Evolutionary conservation across 1,140 invertebrate genomes (phyloP), one percentile per base, ranked within the genome.

Genomic region (Dinothrombium tinctorium): DNA sequence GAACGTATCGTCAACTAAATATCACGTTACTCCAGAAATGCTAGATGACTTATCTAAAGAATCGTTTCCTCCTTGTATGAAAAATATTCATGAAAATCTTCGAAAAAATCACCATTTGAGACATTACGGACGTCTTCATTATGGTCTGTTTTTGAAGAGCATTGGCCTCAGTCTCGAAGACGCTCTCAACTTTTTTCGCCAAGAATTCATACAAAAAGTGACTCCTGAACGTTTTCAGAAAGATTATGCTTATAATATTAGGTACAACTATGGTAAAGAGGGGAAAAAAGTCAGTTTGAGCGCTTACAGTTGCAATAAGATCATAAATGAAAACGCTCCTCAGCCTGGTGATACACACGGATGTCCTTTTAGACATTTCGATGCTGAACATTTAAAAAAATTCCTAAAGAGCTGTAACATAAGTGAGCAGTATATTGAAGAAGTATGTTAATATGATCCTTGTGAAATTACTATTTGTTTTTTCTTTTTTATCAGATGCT

Each of bases 1-100:
- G n/a, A n/a, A n/a, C n/a, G n/a, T n/a, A n/a, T n/a, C n/a, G n/a
- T n/a, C n/a, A n/a, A n/a, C n/a, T n/a, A n/a, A n/a, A n/a, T n/a
- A n/a, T n/a, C n/a, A n/a, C n/a, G n/a, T 41, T n/a, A 31, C 43
- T 19, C 37, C 33, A 7, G 20, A 47, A 2, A 37, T 46, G 23
- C 44, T 49, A 24, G 33, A 47, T 31, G 15, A 76, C 59, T 59
- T 82, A 7, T 73, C 79, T 5, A 71, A 73, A 49, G 71, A 72
- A 47, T 81, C 81, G 14, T 96, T 80, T 60, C 90, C 92, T 6
- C 61, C 84, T 2, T 98, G 92, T 56, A 95, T 95, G 89, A 71
- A 76, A 49, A 66, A 73, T 43, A 59, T 94, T 37, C 84, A 96
- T 57, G 72, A 83, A 37, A 56, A 68, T 23, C 56, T 98, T 5